Evolutionary conservation across 1,140 invertebrate species (phyloP), one percentile per base, ranked within the genome.

Genomic region (Papilio glaucus): DNA sequence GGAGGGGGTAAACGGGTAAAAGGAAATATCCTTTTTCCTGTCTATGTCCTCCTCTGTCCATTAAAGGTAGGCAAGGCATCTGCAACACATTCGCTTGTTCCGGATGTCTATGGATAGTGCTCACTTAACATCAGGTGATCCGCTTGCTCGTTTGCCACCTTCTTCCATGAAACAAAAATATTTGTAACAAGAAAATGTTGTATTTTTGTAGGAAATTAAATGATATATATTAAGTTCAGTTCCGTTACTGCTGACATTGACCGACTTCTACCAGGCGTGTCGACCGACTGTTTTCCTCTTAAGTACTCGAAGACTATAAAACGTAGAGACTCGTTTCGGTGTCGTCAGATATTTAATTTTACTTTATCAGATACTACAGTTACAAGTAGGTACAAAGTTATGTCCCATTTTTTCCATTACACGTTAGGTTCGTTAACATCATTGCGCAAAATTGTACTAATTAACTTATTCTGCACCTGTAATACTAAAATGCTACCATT

Each of bases 221-320:
- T 21, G 6, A 10, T 49, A 49, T 21, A 24, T 21, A 21, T 21
- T 49, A 49, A 21, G 18, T 4, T 53, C 10, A 18, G 3, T 21
- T 53, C 4, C 21, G 9, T 53, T 18, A 10, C 45, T 2, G 21
- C 10, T 53, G 61, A 38, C 61, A 63, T 63, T 63, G 61, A 38
- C 61, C 33, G 33, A n/a, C 13, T 63, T 63, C 33, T 38, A 39
- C 21, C 15, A 63, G 33, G 37, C 15, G n/a, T 63, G 61, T 38
- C 61, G 33, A 37, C 15, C n/a, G n/a, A n/a, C 15, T 63, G 33
- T 63, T 63, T 63, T 63, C 61, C 33, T 63, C 33, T 33, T 63
- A 7, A n/a, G 5, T 18, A 15, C 13, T 3, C 13, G 15, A 53
- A 53, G 2, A 53, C 45, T 53, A 4, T 15, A n/a, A 10, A 10